phyloP scores from a whole-genome alignment of 2,888 invertebrate genomes.

The Cotesia congregata region DNA sequence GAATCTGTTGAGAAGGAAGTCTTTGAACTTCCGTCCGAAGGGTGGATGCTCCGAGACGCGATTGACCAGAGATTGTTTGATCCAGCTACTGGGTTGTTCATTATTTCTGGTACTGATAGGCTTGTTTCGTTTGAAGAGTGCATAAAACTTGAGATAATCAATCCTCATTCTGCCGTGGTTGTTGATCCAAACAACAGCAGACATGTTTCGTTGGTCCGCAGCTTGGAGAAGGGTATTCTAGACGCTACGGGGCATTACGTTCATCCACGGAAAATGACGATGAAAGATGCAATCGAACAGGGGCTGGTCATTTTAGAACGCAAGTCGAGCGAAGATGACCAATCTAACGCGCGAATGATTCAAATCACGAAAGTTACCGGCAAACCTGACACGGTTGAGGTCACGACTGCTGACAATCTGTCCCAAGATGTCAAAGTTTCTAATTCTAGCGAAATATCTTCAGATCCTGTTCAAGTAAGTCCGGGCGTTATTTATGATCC shows the following conservation, averaged over 20 bases:
- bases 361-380: conserved; percentile 82
- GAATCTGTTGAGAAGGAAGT: conserved; percentile 76
- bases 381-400: conserved; percentile 80
- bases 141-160: conserved; percentile 86
- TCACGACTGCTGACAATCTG: conserved; percentile 73
- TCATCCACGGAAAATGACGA: conserved; percentile 74
- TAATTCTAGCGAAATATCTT: conserved; percentile 69
- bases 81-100: conserved; percentile 85
- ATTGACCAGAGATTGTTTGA: conserved; percentile 87
- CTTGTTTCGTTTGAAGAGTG: conserved; percentile 90
- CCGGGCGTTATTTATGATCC: conserved; percentile 86
- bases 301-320: conserved; percentile 76
- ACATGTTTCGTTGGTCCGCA: conserved; percentile 78
- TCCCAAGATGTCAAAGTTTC: conserved; percentile 71
- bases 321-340: conserved; percentile 70
- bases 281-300: conserved; percentile 82
- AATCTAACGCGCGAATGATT: conserved; percentile 75
- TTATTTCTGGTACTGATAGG: conserved; percentile 89
- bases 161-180: conserved; percentile 86
- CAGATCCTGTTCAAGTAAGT: conserved; percentile 80
- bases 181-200: conserved; percentile 82
- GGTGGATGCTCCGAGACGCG: conserved; percentile 87
- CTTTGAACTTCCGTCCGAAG: conserved; percentile 85
- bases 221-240: conserved; percentile 84
- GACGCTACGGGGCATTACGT: conserved; percentile 85